A percentile compares a stretch with the other conserved stretches of the same genome.
Conservation (phyloP, 2,888 invertebrate species). For the Trissonchulus latispiculum region DNA sequence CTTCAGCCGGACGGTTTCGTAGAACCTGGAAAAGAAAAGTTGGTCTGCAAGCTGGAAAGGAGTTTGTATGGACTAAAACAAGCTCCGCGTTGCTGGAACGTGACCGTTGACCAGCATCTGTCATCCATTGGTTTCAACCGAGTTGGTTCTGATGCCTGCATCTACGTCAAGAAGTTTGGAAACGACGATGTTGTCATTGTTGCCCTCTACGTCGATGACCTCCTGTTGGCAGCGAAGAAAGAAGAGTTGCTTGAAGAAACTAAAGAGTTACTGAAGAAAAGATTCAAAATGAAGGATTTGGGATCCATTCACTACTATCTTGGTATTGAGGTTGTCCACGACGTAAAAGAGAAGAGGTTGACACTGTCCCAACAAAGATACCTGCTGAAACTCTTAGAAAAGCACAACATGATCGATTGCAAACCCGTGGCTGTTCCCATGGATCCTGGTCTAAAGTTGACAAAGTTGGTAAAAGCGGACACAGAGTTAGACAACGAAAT, state of each 20-base stretch:
- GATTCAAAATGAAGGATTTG: constrained; percentile 6
- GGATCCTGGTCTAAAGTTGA: constrained; percentile 2
- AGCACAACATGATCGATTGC: no score
- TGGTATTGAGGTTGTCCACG: neutral
- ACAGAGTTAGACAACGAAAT: constrained; percentile 4
- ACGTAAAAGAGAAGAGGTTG: neutral
- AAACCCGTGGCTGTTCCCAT: no score
- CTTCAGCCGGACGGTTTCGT: no score
- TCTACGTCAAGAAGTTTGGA: no score
- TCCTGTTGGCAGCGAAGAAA: no score
- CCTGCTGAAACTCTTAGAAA: constrained; percentile 20
- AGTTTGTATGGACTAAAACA: constrained; percentile 29
- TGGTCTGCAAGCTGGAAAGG: constrained; percentile 30
- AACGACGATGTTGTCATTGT: no score
- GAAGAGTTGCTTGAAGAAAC: neutral
- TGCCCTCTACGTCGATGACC: neutral
- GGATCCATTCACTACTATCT: neutral
- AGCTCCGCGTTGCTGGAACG: constrained; percentile 30
- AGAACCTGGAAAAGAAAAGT: constrained; percentile 22
- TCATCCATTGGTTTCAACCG: no score
- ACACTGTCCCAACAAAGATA: constrained; percentile 16
- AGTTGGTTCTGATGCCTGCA: no score
- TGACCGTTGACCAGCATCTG: no score
- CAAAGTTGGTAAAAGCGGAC: neutral
- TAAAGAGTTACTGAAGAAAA: neutral